Base-by-base conservation (phyloP, 92 coral and sea anemone genomes). In the Palythoa heliodiscus region DNA sequence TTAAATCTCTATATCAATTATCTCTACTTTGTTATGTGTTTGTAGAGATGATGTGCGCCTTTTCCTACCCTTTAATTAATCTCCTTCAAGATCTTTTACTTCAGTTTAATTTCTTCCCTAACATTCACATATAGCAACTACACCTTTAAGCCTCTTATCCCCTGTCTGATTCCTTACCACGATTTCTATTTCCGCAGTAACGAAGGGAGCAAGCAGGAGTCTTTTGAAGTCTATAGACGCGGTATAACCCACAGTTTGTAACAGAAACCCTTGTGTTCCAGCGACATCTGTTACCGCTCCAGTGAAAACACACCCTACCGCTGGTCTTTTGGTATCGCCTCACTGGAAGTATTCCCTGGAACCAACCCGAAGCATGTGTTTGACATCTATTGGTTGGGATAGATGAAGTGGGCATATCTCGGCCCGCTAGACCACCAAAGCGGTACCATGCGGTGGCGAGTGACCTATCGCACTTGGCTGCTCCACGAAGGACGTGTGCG, bases 191-290 rank as follows among this genome's bases (percentile, higher is more conserved):
- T 3, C 92, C 89, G 24, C 92, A 89, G 52, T 89, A 89, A 55
- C 92, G 92, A 3, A 66, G 70, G 3, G 53, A 57, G 63, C 92
- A 89, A n/a, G 64, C 83, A 0, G 72, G 40, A 19, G 87, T 89
- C 67, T 55, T 67, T 54, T 77, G 61, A 43, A 89, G 92, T 23
- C 47, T 64, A 77, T 89, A 89, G 11, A 89, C 92, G 63, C 80
- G 84, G 84, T 71, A 89, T 39, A 29, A 54, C 6, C 92, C 92
- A 69, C 92, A 89, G 89, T 86, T 89, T 38, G 87, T 73, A 38
- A 89, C 92, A 24, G 61, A 70, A 20, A 89, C 75, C 13, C 57
- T 11, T 12, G 78, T 52, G 2, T 63, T 47, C 68, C 87, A 88
- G 19, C 73, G 19, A n/a, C 92, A 89, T 2, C 38, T 53, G 48